Base-by-base conservation (phyloP, 2,797 vertebrate species). In the Chelidonichthys spinosus region DNA sequence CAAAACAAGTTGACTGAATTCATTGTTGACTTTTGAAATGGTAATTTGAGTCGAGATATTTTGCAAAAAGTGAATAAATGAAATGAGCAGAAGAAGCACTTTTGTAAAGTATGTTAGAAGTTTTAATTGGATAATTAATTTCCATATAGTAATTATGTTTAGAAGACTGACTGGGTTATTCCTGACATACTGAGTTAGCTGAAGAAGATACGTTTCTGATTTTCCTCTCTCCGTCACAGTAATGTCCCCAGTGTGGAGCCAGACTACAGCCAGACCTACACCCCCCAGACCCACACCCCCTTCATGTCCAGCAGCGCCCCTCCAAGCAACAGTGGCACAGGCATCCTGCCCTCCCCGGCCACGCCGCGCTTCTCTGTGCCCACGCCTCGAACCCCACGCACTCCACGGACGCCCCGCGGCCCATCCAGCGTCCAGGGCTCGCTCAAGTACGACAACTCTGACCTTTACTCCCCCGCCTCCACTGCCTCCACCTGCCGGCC, bases 391-490 rank as follows among this genome's bases (percentile, higher is more conserved):
- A 99, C 98, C 0, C 98, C 98, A 6, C 91, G 98, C 79, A 99
- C 98, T 60, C 98, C 98, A 5, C 93, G 98, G n/a, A 99, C 98
- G 6, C 98, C 98, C 33, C 96, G 98, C 42, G 98, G 98, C n/a
- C 97, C 98, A 0, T 95, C 98, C 6, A 99, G 98, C 3, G 97
- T 97, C 55, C 98, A 99, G 93, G 97, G 98, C 78, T 99, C 98
- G 0, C 94, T 99, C 63, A 99, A 99, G 76, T 98, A 99, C 0
- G 98, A 99, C 92, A 99, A 98, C 91, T 97, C 98, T 0, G 98
- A 99, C 82, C 93, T 99, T 63, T 99, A 98, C 88, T 99, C 98
- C 0, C 98, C 98, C 0, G 98, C 98, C 9, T 99, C 98, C 74
- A 99, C 98, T 0, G 96, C 98, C 1, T 99, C 98, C 35, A 99